A percentile compares a stretch with the other conserved stretches of the same genome.
Evolutionary conservation across 2,888 invertebrate genomes (phyloP).

Genomic region (Mimumesa dahlbomi): DNA sequence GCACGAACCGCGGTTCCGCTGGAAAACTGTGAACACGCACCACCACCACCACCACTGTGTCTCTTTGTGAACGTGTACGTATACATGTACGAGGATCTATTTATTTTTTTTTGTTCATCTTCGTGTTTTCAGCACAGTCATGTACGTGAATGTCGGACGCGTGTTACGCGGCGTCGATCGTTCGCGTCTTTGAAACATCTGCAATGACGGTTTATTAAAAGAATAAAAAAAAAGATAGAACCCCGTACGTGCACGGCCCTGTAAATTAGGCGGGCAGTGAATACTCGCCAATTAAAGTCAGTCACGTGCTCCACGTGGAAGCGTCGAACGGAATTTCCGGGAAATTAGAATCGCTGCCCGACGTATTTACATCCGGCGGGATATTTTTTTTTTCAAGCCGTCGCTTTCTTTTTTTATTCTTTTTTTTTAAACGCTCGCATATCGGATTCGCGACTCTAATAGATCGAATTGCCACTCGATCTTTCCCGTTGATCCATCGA

Average conservation of each 20-base stretch:
- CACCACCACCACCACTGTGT: no score
- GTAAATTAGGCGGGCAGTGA: neutral
- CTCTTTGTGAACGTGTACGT: no score
- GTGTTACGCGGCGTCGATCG: neutral
- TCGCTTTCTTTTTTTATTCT: conserved; percentile 17
- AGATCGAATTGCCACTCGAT: conserved; percentile 22
- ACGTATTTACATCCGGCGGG: neutral
- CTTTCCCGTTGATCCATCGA: conserved; percentile 33
- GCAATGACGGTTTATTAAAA: conserved; percentile 11
- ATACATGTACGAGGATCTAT: no score
- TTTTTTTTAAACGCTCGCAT: conserved; percentile 9
- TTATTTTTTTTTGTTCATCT: no score
- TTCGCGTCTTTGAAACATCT: neutral
- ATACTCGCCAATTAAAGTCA: conserved; percentile 24
- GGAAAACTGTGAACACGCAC: no score
- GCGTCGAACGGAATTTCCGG: conserved; percentile 2
- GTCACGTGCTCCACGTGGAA: neutral
- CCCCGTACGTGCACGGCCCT: neutral
- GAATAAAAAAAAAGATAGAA: neutral
- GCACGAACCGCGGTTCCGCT: no score
- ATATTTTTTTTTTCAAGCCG: conserved; percentile 21
- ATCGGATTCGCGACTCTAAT: conserved; percentile 23
- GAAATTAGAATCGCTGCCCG: conserved; percentile 1
- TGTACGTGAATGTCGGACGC: neutral
- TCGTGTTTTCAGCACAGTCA: no score